Base-by-base conservation (phyloP, 2,888 invertebrate genomes). In the Drosophila rellima region DNA sequence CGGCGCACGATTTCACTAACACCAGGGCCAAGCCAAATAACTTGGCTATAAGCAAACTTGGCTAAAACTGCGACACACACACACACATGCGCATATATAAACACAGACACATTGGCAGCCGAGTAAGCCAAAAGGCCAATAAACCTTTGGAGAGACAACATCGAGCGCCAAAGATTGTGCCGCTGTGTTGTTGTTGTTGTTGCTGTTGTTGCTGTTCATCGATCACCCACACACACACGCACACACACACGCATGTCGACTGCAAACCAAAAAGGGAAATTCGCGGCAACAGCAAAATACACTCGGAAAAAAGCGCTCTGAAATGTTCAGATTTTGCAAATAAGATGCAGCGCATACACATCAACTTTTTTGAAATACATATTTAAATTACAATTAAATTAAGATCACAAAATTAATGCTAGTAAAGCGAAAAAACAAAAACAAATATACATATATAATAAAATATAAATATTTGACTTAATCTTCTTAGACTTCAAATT, bases 111-210 rank as follows among this genome's bases (percentile, higher is more conserved):
- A 50, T 20, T 51, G 26, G 18, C 48, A 50, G 61, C 54, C 18
- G 66, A 80, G 82, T 81, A 60, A 75, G 78, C 59, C 85, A 84
- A 82, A 84, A 87, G 83, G 83, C 88, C 83, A 84, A 84, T 84
- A 84, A 84, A 87, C 83, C 83, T 84, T 82, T 82, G 69, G 23
- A 70, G 70, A 61, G 59, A 63, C 67, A 72, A 50, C 72, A 61
- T 54, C 44, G 57, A 67, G 48, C 54, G 61, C 62, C 76, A 74
- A 74, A 78, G 72, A 72, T 70, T 76, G 63, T 59, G 70, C 74
- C 63, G 62, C 76, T 71, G 67, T 68, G 40, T 29, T 48, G 57
- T 48, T 59, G 23, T 17, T 64, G 57, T n/a, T 61, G 60, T 42
- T 70, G 63, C 39, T 44, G 65, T 15, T 67, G 68, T 13, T 69